Evolutionary conservation across 2,888 invertebrate genomes (phyloP).

Genomic region (Cerastis leucographa): DNA sequence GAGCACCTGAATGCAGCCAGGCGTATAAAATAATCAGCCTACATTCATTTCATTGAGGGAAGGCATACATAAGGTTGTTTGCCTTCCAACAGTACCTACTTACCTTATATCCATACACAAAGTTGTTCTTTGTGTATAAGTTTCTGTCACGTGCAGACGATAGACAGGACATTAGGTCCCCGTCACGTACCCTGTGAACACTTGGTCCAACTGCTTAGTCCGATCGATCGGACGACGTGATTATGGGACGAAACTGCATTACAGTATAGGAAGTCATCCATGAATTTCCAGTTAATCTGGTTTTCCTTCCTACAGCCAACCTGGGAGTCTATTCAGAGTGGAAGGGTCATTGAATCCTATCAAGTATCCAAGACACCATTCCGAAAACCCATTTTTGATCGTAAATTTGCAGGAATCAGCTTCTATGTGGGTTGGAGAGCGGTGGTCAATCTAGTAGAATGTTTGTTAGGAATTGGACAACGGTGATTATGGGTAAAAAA

Average conservation of each 20-base stretch:
- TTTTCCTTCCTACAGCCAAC: background rate
- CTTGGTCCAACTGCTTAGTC: no score
- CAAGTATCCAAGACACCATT: no score
- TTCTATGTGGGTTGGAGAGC: background rate
- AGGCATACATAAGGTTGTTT: no score
- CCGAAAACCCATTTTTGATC: no score
- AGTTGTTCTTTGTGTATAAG: background rate
- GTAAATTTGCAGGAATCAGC: background rate
- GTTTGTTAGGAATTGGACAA: background rate
- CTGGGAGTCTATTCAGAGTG: background rate
- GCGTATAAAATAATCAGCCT: background rate
- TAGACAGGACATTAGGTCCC: background rate
- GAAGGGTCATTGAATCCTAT: background rate
- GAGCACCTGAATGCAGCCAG: background rate
- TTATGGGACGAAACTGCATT: background rate
- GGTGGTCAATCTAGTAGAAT: background rate
- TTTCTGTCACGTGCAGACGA: background rate
- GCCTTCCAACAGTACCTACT: background rate
- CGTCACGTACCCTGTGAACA: background rate
- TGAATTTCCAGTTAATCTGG: background rate
- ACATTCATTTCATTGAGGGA: background rate
- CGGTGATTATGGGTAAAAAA: background rate
- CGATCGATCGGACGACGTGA: no score
- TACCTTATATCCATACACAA: background rate
- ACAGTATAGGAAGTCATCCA: background rate